phyloP scores from a whole-genome alignment of 1,140 invertebrate species.

The Geopemphigus sp. region DNA sequence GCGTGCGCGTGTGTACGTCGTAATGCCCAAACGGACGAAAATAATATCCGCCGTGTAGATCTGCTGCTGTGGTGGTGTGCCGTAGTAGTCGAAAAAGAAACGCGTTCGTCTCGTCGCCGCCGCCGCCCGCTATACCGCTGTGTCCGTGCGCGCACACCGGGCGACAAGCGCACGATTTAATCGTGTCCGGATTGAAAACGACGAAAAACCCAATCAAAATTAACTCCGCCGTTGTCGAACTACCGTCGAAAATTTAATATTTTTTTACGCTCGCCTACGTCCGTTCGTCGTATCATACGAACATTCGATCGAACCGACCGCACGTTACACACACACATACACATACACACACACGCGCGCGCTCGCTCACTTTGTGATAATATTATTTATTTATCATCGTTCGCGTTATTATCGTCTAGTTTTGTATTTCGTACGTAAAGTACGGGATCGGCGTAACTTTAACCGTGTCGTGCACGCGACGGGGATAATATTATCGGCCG shows the following conservation, averaged over 20 bases:
- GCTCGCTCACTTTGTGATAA: neutral
- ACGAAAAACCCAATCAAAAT: no score
- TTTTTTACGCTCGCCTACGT: neutral
- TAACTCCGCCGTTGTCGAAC: no score
- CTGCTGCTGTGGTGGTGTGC: neutral
- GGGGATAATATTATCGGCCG: no score
- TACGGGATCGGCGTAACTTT: no score
- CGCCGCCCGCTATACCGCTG: neutral
- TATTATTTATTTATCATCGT: no score
- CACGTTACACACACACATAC: no score
- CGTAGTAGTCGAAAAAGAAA: constrained; percentile 24
- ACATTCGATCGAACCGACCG: neutral
- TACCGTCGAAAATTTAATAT: neutral
- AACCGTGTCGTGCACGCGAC: no score
- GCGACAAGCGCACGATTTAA: no score
- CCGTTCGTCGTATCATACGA: neutral
- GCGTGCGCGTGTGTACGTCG: constrained; percentile 23
- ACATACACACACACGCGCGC: no score
- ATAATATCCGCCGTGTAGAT: constrained; percentile 43
- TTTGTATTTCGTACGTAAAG: no score
- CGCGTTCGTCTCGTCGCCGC: constrained; percentile 20
- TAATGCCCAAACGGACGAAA: constrained; percentile 45
- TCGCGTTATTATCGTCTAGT: no score
- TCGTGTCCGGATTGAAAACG: no score
- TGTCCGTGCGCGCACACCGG: constrained; percentile 35